Evolutionary conservation across 2,888 invertebrate genomes (phyloP), one percentile per base, ranked within the genome.

Genomic region (Trichogramma dendrolimi): DNA sequence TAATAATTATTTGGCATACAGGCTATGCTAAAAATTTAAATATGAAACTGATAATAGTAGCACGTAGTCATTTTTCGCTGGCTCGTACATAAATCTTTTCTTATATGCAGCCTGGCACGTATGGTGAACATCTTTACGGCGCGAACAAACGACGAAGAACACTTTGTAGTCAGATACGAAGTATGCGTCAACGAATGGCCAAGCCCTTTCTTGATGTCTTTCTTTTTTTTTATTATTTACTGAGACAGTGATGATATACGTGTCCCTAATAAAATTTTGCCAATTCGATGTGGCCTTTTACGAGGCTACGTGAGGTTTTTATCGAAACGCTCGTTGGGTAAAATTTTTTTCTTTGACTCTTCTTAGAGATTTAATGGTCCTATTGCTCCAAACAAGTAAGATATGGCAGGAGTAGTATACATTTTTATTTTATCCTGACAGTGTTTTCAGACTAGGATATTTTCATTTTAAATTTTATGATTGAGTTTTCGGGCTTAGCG

Each of bases 231-330:
- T 11, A 53, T 11, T 62, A 56, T 57, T 52, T 43, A 46, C 14
- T 46, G 14, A 54, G 14, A 39, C 52, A 60, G 68, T 66, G 63
- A 67, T 66, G 70, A 70, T 70, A 69, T 70, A 68, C 68, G 70
- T 66, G 64, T 65, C 63, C 70, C 72, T 72, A 76, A 77, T 78
- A 77, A 78, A 78, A 78, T 74, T 71, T 74, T 75, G 78, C 75
- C 77, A 75, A 77, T 77, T 78, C 75, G 75, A 72, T 68, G 74
- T 66, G 73, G 71, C 68, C 47, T 53, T 78, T 78, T 77, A 78
- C 73, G 75, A 67, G 63, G 51, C 66, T 27, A 58, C 65, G 67
- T 67, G 69, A 68, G 67, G 63, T 71, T 72, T 73, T 75, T 71
- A 73, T 75, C 72, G 70, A 65, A 50, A 44, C 6, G n/a, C 44